Base-by-base conservation (phyloP, 1,140 invertebrate species). In the Paraescarpia echinospica region DNA sequence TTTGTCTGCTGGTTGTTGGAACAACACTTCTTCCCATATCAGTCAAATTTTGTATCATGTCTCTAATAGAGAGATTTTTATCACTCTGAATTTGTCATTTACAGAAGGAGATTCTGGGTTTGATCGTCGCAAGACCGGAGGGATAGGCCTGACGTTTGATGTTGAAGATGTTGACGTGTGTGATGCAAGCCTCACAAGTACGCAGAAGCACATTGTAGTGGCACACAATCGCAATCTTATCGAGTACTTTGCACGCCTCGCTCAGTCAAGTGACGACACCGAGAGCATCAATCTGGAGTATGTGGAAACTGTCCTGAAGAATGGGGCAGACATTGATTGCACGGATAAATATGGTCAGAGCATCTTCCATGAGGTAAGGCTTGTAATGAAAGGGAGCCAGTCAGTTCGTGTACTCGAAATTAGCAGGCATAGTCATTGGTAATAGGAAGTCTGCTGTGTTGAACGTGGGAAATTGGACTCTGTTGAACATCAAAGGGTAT, bases 321-420 rank as follows among this genome's bases (percentile, higher is more conserved):
- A 93, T 93, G 95, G 95, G 18, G 95, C 95, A 4, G 92, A 94
- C 91, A 94, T 96, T 31, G 94, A 95, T 91, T 94, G 94, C 91
- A 94, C 93, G 34, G 95, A 96, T 92, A 95, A 94, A 92, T 94
- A 95, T 93, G 95, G 95, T 1, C 95, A 96, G 90, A 95, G 95
- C 18, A 93, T 96, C 33, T 92, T 96, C 33, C 95, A 96, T 94
- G 95, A 96, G 94, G 95, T 96, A 89, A 92, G 93, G 35, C 59
- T 89, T 12, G 89, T 22, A 90, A 34, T 33, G 1, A 90, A 90
- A 90, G 33, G 4, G 1, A 18, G 18, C 89, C 89, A n/a, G n/a
- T n/a, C n/a, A n/a, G n/a, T n/a, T n/a, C n/a, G n/a, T n/a, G n/a
- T n/a, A n/a, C n/a, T n/a, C n/a, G n/a, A n/a, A n/a, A n/a, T n/a